Evolutionary conservation across 2,888 invertebrate species (phyloP).

Genomic region (Eupithecia subfuscata): DNA sequence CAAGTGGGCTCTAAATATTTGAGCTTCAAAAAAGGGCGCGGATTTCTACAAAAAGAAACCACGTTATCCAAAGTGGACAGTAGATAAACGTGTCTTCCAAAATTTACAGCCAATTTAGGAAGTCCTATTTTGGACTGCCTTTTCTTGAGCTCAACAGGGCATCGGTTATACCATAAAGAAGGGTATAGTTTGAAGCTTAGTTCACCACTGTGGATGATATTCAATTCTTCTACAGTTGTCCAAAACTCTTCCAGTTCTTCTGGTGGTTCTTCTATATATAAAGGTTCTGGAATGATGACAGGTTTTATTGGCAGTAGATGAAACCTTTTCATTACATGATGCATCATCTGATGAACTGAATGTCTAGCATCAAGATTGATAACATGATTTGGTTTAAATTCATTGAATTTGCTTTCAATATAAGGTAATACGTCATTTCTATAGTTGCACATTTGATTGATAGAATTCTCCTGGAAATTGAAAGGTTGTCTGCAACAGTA

Average conservation of each 20-base stretch:
- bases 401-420: constrained; percentile 79
- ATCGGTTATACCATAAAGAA: constrained; percentile 85
- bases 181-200: constrained; percentile 67
- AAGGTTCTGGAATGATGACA: constrained; percentile 70
- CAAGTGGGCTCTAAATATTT: constrained; percentile 84
- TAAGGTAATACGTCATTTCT: constrained; percentile 68
- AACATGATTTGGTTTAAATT: constrained; percentile 81
- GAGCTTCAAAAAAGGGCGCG: constrained; percentile 84
- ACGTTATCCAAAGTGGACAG: constrained; percentile 80
- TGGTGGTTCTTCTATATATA: constrained; percentile 66
- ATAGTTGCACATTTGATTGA: constrained; percentile 80
- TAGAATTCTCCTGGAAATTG: constrained; percentile 72
- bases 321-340: constrained; percentile 74
- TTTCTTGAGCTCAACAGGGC: constrained; percentile 86
- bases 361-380: constrained; percentile 85
- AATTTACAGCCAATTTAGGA: constrained; percentile 82
- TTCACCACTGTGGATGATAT: constrained; percentile 57
- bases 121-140: constrained; percentile 80
- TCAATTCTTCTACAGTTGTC: constrained; percentile 60
- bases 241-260: constrained; percentile 76
- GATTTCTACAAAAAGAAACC: constrained; percentile 84
- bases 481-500: constrained; percentile 77
- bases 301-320: constrained; percentile 59
- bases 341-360: constrained; percentile 75
- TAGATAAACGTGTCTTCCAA: constrained; percentile 86